Evolutionary conservation across 1,140 invertebrate species (phyloP).

Genomic region (Drosophila jambulina): DNA sequence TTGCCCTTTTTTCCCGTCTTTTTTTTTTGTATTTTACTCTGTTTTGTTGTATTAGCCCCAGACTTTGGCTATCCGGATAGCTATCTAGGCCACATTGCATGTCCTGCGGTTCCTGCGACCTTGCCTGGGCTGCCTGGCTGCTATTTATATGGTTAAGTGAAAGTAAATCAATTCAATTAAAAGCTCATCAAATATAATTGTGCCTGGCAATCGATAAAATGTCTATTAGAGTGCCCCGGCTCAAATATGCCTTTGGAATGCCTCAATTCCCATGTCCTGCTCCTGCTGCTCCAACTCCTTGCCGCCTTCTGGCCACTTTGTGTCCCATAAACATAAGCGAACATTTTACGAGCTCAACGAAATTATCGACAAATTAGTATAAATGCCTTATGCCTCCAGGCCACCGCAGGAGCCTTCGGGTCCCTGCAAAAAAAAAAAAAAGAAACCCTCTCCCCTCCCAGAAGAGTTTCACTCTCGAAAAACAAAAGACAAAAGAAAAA

Average conservation of each 20-base stretch:
- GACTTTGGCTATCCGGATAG: slow-evolving; percentile 9
- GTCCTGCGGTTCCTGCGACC: slow-evolving; percentile 27
- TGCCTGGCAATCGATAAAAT: slow-evolving; percentile 70
- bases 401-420: not conserved
- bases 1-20: not conserved
- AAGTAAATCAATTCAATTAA: slow-evolving; percentile 79
- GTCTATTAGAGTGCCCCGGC: slow-evolving; percentile 49
- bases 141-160: slow-evolving; percentile 43
- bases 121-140: slow-evolving; percentile 4
- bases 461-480: slow-evolving; percentile 9
- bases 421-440: not conserved
- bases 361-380: slow-evolving; percentile 81
- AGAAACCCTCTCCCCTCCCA: not conserved
- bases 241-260: slow-evolving; percentile 11
- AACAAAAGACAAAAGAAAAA: slow-evolving; percentile 5
- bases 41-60: not conserved
- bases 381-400: slow-evolving; percentile 60
- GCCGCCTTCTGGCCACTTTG: slow-evolving; percentile 29
- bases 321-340: slow-evolving; percentile 46
- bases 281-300: slow-evolving; percentile 26
- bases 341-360: slow-evolving; percentile 65
- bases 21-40: not conserved
- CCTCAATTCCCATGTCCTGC: slow-evolving; percentile 38
- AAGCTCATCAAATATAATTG: slow-evolving; percentile 77
- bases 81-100: slow-evolving; percentile 28